Conservation (phyloP, 2,797 vertebrate species). For the Gastrophryne carolinensis region DNA sequence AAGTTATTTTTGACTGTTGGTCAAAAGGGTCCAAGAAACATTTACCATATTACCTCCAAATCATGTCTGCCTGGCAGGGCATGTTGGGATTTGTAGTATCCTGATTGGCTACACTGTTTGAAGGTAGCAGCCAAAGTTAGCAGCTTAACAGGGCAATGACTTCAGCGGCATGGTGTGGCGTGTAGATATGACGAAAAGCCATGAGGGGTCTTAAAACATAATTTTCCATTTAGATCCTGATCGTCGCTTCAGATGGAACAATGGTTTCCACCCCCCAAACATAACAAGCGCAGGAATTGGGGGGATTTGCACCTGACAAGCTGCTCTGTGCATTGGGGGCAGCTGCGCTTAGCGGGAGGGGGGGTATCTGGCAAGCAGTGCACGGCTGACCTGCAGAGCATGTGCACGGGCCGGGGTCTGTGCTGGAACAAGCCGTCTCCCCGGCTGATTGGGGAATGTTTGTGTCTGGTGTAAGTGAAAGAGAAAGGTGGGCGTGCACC, state of each 20-base stretch:
- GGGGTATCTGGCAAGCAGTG: slow-evolving; percentile 76
- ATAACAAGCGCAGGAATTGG: not conserved
- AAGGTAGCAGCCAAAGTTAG: not conserved
- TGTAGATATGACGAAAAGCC: not conserved
- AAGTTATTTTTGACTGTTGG: too few species aligned
- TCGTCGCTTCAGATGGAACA: too few species aligned
- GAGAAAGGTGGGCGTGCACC: slow-evolving; percentile 61
- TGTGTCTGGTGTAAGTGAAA: slow-evolving; percentile 71
- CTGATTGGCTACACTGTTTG: too few species aligned
- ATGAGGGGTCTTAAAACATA: not conserved
- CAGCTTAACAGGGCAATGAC: not conserved
- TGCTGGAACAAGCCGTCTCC: slow-evolving; percentile 62
- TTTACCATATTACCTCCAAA: too few species aligned
- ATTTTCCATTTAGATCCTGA: not conserved
- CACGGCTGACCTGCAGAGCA: slow-evolving; percentile 79
- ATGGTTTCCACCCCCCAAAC: not conserved
- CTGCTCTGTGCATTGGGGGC: not conserved
- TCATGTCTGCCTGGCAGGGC: too few species aligned
- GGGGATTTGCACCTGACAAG: slow-evolving; percentile 56
- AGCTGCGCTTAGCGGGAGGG: slow-evolving; percentile 53
- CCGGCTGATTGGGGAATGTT: slow-evolving; percentile 70
- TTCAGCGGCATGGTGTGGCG: not conserved
- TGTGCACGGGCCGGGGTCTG: slow-evolving; percentile 61
- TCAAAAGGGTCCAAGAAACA: too few species aligned
- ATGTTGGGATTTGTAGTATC: not conserved